Evolutionary conservation across 2,888 invertebrate species (phyloP), one percentile per base, ranked within the genome.

Genomic region (Pseudanteris insignis): DNA sequence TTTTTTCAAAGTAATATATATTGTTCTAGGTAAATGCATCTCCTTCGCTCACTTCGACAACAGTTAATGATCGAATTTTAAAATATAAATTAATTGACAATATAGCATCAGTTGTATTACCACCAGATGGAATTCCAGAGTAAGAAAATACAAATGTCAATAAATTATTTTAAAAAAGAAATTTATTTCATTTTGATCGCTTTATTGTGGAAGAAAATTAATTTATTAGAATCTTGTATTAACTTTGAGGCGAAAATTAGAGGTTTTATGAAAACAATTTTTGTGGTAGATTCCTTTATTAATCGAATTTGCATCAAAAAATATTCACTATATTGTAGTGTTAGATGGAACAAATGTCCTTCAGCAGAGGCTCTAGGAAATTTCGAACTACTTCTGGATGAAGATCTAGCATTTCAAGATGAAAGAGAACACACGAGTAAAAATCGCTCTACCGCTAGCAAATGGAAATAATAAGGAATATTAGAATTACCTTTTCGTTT

Each of bases 41-140:
- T 0, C 96, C 96, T 0, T 95, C 96, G 0, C 80, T 96, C 60
- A 92, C 95, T 1, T 93, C 96, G 0, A 97, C 96, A 0, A 97
- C 96, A 0, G 91, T 92, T 0, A 94, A 94, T 73, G 96, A 97
- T 81, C 84, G 96, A 67, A 94, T 95, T 73, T 84, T 96, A 70
- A 96, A 97, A 77, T 92, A 94, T 74, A 94, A 95, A 81, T 83
- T 97, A 34, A 91, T 96, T 66, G 95, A 95, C 76, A 95, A 96
- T 78, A 92, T 96, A 67, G 83, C 96, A 68, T 91, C 93, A 4
- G 88, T 96, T 26, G 92, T 96, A 0, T 81, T 96, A 14, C 95
- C 96, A 0, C 90, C 93, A 0, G 90, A 90, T 71, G 94, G 94
- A 36, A 83, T 91, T 40, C 95, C 96, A 36, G 94, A 96, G 88